These are phyloP conservation scores for Leptonema lineaticorne DNA, from an alignment of 1,140 invertebrate species.

Conservation along the genomic window DNA sequence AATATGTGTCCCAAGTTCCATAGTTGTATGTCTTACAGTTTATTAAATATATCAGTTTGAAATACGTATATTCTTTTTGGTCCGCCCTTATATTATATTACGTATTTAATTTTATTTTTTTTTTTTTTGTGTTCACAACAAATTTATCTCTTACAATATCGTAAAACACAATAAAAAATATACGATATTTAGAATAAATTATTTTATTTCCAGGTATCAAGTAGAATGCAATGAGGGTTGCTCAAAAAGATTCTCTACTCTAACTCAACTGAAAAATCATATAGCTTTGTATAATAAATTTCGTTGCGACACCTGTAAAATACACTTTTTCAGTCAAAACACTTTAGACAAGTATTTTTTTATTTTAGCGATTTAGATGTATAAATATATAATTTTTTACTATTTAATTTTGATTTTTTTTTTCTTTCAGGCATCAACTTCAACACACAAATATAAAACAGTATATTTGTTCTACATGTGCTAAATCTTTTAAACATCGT, in stretches of 20 bases:
- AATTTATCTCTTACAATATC: too few relatives aligned
- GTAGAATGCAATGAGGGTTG: constrained; percentile 9
- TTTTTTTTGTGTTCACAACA: too few relatives aligned
- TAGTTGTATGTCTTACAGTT: too few relatives aligned
- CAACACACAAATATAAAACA: constrained; percentile 6
- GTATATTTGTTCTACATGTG: constrained; percentile 6
- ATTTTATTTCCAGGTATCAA: not conserved
- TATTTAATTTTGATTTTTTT: not conserved
- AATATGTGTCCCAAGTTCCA: too few relatives aligned
- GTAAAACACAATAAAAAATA: too few relatives aligned
- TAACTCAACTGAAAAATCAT: not conserved
- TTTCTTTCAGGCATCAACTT: constrained; percentile 13
- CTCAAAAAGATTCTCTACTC: not conserved
- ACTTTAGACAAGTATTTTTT: constrained; percentile 11
- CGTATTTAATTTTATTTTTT: too few relatives aligned
- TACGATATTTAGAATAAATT: too few relatives aligned
- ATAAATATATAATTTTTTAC: not conserved
- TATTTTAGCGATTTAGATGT: not conserved
- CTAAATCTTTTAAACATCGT: constrained; percentile 19
- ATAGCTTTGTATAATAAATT: not conserved
- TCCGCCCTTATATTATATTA: too few relatives aligned
- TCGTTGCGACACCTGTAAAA: not conserved
- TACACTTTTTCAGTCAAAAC: constrained; percentile 15
- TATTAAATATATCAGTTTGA: too few relatives aligned
- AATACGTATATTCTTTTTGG: too few relatives aligned